These are phyloP conservation scores for Philonicus albiceps DNA, from an alignment of 2,888 invertebrate genomes.

Conservation along the genomic window DNA sequence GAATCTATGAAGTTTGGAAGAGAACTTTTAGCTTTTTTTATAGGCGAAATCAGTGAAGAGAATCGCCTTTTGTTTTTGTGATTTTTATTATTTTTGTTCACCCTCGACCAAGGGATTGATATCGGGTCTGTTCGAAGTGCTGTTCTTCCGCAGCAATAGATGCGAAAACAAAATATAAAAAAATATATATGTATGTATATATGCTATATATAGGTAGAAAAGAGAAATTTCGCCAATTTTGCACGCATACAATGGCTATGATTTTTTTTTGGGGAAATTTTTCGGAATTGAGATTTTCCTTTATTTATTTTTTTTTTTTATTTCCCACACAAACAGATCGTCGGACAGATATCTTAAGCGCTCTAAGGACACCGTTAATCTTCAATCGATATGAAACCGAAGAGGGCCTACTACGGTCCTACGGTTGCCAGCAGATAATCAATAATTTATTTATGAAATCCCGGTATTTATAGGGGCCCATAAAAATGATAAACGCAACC, in stretches of 20 bases:
- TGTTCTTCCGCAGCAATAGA: not conserved
- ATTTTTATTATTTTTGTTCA: not conserved
- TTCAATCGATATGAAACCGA: constrained; percentile 39
- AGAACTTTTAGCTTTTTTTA: not conserved
- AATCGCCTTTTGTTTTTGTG: not conserved
- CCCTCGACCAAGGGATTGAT: not conserved
- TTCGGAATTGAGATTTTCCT: not conserved
- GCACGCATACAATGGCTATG: not conserved
- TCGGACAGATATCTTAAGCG: constrained; percentile 28
- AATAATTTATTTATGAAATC: constrained; percentile 47
- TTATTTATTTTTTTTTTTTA: not conserved
- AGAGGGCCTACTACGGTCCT: not conserved
- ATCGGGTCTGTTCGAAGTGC: not conserved
- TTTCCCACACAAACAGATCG: constrained; percentile 28
- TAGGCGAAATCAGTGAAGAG: constrained; percentile 1
- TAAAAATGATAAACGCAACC: constrained; percentile 46
- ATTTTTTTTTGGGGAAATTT: not conserved
- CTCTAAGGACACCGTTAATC: constrained; percentile 43
- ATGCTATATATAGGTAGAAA: not conserved
- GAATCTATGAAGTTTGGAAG: constrained; percentile 5
- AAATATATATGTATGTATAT: not conserved
- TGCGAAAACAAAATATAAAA: not conserved
- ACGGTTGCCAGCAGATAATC: constrained; percentile 35
- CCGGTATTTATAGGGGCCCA: constrained; percentile 43
- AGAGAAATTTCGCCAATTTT: not conserved